These are phyloP conservation scores for Styela plicata DNA, from an alignment of 23 tunicate genomes.

Conservation along the genomic window DNA sequence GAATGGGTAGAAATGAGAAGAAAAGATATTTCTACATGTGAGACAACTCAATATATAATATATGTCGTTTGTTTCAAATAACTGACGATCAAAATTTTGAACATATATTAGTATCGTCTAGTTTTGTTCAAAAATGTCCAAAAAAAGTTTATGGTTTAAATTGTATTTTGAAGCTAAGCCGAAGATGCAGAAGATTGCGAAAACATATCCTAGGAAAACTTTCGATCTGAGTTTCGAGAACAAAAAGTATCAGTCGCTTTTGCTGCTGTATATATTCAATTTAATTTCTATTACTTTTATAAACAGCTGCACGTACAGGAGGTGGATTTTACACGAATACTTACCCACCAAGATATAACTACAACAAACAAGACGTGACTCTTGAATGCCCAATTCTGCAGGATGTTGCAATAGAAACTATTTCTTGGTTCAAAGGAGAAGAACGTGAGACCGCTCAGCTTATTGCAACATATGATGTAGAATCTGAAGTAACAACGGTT, in stretches of 20 bases:
- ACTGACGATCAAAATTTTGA: too few species aligned
- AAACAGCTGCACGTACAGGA: background rate
- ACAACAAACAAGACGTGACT: background rate
- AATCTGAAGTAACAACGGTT: background rate
- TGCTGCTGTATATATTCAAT: background rate
- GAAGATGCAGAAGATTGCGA: too few species aligned
- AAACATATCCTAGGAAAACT: too few species aligned
- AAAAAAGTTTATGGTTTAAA: too few species aligned
- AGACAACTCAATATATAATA: too few species aligned
- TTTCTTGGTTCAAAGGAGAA: conserved; percentile 10
- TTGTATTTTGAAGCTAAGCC: too few species aligned
- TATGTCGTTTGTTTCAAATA: too few species aligned
- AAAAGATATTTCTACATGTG: background rate
- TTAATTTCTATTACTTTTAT: background rate
- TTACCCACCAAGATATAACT: background rate
- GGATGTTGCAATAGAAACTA: background rate
- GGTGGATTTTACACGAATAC: background rate
- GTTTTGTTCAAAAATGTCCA: too few species aligned
- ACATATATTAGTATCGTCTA: too few species aligned
- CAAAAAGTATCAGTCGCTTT: too few species aligned
- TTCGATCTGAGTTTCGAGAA: too few species aligned
- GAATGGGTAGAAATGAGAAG: conserved; percentile 2
- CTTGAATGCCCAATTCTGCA: background rate
- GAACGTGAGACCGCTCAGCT: background rate
- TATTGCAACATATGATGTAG: background rate